phyloP scores from a whole-genome alignment of 2,888 invertebrate genomes.

The Cephus runcator region DNA sequence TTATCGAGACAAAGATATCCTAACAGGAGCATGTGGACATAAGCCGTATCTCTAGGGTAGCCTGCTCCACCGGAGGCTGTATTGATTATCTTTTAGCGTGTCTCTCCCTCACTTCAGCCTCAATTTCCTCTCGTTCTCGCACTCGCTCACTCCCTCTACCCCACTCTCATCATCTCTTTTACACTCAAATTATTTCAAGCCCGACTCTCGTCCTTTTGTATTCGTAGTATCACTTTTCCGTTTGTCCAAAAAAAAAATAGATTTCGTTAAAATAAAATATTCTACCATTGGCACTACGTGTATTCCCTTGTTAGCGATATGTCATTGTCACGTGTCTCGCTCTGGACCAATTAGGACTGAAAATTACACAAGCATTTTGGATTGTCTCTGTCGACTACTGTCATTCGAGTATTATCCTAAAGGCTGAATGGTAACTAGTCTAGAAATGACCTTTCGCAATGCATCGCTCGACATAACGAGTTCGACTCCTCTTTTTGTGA shows the following conservation, averaged over 20 bases:
- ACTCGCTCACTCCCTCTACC: constrained; percentile 4
- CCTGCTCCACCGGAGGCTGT: constrained; percentile 31
- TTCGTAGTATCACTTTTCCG: constrained; percentile 19
- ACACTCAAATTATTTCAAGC: not conserved
- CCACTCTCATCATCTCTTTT: not conserved
- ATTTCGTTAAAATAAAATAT: constrained; percentile 13
- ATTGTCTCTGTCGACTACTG: too few species aligned
- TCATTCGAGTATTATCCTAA: too few species aligned
- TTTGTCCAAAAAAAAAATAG: not conserved
- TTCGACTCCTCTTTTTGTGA: not conserved
- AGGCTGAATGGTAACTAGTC: too few species aligned
- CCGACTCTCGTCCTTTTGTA: not conserved
- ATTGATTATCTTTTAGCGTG: constrained; percentile 48
- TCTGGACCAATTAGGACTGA: too few species aligned
- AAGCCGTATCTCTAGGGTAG: constrained; percentile 27
- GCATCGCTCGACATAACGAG: not conserved
- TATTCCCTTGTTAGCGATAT: constrained; percentile 12
- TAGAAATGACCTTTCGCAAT: too few species aligned
- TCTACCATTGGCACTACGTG: constrained; percentile 19
- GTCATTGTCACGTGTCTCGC: too few species aligned
- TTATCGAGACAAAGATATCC: constrained; percentile 25
- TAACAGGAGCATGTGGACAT: constrained; percentile 27
- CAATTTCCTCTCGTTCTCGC: not conserved
- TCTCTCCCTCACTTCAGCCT: constrained; percentile 28
- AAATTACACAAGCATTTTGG: too few species aligned